A percentile compares a stretch with the other conserved stretches of the same genome.
Evolutionary conservation across 1,140 invertebrate genomes (phyloP).

Genomic region (Panagrolaimus sp.): DNA sequence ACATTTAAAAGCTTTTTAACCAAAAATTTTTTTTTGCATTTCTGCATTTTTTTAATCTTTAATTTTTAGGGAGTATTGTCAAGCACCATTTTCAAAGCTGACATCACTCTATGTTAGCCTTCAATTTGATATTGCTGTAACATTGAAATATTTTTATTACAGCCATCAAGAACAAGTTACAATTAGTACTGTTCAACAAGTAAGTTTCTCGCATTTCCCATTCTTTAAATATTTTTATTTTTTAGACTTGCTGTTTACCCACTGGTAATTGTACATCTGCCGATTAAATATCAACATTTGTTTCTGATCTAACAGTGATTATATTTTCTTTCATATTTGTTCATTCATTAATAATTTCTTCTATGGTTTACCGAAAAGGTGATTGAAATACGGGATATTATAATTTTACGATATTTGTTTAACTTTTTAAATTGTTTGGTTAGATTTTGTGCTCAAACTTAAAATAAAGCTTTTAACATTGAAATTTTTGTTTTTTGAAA

Average conservation of each 20-base stretch:
- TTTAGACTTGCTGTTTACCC: slow-evolving; percentile 28
- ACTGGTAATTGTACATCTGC: slow-evolving; percentile 35
- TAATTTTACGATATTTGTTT: too few relatives aligned
- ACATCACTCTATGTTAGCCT: slow-evolving; percentile 38
- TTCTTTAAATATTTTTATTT: not conserved
- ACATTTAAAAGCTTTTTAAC: too few relatives aligned
- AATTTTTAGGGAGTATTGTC: slow-evolving; percentile 38
- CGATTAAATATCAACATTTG: too few relatives aligned
- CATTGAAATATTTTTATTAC: slow-evolving; percentile 33
- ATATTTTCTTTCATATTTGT: too few relatives aligned
- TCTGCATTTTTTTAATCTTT: slow-evolving; percentile 2
- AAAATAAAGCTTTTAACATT: too few relatives aligned
- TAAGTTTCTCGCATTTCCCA: slow-evolving; percentile 1
- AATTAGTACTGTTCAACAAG: slow-evolving; percentile 32
- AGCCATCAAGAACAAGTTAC: slow-evolving; percentile 39
- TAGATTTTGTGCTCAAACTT: too few relatives aligned
- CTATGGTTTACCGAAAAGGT: too few relatives aligned
- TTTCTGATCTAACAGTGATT: too few relatives aligned
- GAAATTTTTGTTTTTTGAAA: too few relatives aligned
- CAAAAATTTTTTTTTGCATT: slow-evolving; percentile 3
- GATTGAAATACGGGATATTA: too few relatives aligned
- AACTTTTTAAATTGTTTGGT: too few relatives aligned
- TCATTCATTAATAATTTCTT: too few relatives aligned
- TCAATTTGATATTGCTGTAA: slow-evolving; percentile 38
- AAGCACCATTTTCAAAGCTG: slow-evolving; percentile 33